Conservation (phyloP, 2,888 invertebrate genomes). For the Eupeodes latifasciatus region DNA sequence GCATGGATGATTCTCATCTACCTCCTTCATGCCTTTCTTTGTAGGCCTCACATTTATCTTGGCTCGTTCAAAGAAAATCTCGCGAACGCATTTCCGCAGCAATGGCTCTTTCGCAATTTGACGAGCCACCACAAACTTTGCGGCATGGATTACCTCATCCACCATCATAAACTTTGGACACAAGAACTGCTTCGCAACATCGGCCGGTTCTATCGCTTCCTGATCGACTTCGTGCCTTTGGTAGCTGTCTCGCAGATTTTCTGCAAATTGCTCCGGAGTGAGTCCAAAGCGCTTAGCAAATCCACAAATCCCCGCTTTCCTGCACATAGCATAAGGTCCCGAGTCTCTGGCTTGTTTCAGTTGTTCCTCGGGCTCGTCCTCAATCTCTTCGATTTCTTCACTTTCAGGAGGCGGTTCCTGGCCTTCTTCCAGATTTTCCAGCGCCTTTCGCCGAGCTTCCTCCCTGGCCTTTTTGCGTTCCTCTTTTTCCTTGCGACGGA, state of each 20-base stretch:
- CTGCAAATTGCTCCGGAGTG: slow-evolving; percentile 96
- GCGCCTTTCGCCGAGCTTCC: slow-evolving; percentile 77
- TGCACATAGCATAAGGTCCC: slow-evolving; percentile 95
- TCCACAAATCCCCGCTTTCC: slow-evolving; percentile 92
- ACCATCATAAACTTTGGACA: slow-evolving; percentile 88
- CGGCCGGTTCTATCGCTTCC: slow-evolving; percentile 92
- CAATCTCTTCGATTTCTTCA: slow-evolving; percentile 87
- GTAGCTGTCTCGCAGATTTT: slow-evolving; percentile 97
- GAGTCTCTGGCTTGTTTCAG: slow-evolving; percentile 94
- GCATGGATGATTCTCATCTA: slow-evolving; percentile 97
- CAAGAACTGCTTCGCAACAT: slow-evolving; percentile 92
- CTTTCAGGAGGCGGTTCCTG: slow-evolving; percentile 84
- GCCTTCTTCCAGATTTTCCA: slow-evolving; percentile 78
- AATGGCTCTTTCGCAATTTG: slow-evolving; percentile 96
- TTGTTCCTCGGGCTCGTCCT: slow-evolving; percentile 86
- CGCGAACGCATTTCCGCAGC: slow-evolving; percentile 93
- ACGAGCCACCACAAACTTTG: slow-evolving; percentile 96
- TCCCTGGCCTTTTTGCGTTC: slow-evolving; percentile 86
- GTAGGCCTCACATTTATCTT: slow-evolving; percentile 93
- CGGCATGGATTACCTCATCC: slow-evolving; percentile 94
- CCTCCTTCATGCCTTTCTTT: slow-evolving; percentile 95
- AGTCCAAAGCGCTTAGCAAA: slow-evolving; percentile 96
- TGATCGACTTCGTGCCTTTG: slow-evolving; percentile 98
- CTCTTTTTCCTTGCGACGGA: slow-evolving; percentile 88
- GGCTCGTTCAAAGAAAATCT: slow-evolving; percentile 94